Conservation (phyloP, 2,113 vertebrate genomes). For the Natator depressus region DNA sequence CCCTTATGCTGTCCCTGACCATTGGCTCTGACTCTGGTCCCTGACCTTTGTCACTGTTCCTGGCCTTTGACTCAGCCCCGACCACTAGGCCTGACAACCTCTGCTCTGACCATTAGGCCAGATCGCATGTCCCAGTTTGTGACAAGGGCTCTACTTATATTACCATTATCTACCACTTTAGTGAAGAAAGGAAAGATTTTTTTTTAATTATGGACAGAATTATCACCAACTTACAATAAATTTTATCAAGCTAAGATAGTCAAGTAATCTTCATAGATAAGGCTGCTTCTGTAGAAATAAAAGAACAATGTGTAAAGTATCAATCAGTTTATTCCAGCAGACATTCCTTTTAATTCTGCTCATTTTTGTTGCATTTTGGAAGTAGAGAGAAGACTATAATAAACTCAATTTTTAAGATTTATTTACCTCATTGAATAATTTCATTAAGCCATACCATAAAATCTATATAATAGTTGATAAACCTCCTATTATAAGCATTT, state of each 20-base stretch:
- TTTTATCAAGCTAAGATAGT: slow-evolving; percentile 29
- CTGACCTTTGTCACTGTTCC: no score
- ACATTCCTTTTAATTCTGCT: not conserved
- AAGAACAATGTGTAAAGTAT: not conserved
- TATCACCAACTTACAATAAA: not conserved
- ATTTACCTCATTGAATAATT: not conserved
- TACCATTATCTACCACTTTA: not conserved
- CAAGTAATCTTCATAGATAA: slow-evolving; percentile 28
- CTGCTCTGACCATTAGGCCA: not conserved
- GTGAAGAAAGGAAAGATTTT: not conserved
- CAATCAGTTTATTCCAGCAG: not conserved
- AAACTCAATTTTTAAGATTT: not conserved
- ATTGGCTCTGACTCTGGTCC: no score
- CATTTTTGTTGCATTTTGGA: not conserved
- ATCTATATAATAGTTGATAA: not conserved
- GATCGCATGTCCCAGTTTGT: not conserved
- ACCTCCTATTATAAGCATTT: not conserved
- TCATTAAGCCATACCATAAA: not conserved
- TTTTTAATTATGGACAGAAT: slow-evolving; percentile 32
- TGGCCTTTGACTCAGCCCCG: not conserved
- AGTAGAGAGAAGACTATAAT: not conserved
- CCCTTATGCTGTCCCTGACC: no score
- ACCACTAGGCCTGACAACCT: not conserved
- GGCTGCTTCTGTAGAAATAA: not conserved
- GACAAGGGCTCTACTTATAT: not conserved